phyloP scores from a whole-genome alignment of 2,113 vertebrate species.

The Poeciliopsis turrubarensis region DNA sequence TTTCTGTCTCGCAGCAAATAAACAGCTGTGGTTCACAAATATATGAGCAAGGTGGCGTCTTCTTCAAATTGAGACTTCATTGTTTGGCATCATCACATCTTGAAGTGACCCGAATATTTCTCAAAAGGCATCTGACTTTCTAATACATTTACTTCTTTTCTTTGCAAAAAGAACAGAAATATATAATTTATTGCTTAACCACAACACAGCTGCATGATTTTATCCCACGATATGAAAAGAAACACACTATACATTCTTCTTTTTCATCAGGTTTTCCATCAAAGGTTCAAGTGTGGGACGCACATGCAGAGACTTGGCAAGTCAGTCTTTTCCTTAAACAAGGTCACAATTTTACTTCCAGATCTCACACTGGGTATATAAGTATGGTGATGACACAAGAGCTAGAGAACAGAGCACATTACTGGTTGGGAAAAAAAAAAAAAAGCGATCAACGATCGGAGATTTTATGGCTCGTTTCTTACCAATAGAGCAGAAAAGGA shows the following conservation, averaged over 20 bases:
- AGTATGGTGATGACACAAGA: too few relatives aligned
- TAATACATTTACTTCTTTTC: slow-evolving; percentile 38
- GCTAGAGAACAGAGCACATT: too few relatives aligned
- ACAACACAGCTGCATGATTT: background rate
- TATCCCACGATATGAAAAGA: background rate
- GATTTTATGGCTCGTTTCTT: background rate
- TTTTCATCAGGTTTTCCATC: slow-evolving; percentile 41
- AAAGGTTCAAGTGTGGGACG: slow-evolving; percentile 26
- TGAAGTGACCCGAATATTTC: too few relatives aligned
- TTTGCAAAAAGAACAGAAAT: background rate
- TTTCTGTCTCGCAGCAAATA: background rate
- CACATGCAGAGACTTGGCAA: slow-evolving; percentile 42
- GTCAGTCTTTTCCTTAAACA: background rate
- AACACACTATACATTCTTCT: slow-evolving; percentile 16
- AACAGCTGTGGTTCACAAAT: background rate
- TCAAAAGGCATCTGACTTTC: slow-evolving; percentile 9
- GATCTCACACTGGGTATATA: background rate
- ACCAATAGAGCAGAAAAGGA: background rate
- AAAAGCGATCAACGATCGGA: background rate
- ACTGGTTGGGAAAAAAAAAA: background rate
- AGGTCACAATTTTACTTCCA: slow-evolving; percentile 2
- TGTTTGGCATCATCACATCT: too few relatives aligned
- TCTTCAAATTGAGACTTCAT: too few relatives aligned
- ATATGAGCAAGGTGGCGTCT: slow-evolving; percentile 29
- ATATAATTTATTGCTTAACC: background rate